Percentiles rank a stretch among this genome's conserved stretches.
These are phyloP conservation scores for Apostichopus japonicus DNA, from an alignment of 35 echinoderm and acorn worm species.

Conservation along the genomic window DNA sequence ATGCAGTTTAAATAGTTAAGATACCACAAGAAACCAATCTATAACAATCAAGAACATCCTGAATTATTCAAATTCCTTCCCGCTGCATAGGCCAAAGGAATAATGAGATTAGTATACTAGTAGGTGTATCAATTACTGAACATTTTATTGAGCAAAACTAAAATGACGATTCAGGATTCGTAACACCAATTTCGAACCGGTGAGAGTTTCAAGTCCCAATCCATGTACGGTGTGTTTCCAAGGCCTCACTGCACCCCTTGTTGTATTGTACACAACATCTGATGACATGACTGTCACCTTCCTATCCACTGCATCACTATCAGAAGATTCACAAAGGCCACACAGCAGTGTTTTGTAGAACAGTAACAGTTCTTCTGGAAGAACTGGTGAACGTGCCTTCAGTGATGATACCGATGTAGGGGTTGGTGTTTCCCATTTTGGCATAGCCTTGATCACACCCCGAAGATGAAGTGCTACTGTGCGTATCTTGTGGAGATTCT, in stretches of 20 bases:
- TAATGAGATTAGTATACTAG: too few species aligned
- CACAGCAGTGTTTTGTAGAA: conserved; percentile 61
- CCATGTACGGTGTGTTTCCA: conserved; percentile 64
- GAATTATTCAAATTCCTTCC: too few species aligned
- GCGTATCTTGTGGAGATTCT: conserved; percentile 33
- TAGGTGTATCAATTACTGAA: too few species aligned
- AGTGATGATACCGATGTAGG: too few species aligned
- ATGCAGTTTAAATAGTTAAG: too few species aligned
- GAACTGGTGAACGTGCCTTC: too few species aligned
- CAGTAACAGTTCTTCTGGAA: conserved; percentile 57
- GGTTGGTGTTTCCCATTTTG: conserved; percentile 64
- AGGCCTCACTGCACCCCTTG: conserved; percentile 48
- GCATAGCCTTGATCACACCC: conserved; percentile 52
- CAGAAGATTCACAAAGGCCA: conserved; percentile 55
- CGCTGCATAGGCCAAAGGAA: too few species aligned
- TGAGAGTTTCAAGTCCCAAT: conserved; percentile 50
- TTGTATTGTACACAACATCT: conserved; percentile 61
- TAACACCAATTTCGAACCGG: conserved; percentile 58
- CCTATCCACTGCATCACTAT: not conserved
- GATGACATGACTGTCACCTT: conserved; percentile 56
- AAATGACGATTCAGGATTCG: conserved; percentile 44
- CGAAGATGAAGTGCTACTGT: conserved; percentile 66
- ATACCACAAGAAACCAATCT: too few species aligned
- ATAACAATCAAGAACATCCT: too few species aligned
- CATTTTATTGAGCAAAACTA: too few species aligned